phyloP scores from a whole-genome alignment of 92 coral and sea anemone species.

The Isaurus tuberculatus region DNA sequence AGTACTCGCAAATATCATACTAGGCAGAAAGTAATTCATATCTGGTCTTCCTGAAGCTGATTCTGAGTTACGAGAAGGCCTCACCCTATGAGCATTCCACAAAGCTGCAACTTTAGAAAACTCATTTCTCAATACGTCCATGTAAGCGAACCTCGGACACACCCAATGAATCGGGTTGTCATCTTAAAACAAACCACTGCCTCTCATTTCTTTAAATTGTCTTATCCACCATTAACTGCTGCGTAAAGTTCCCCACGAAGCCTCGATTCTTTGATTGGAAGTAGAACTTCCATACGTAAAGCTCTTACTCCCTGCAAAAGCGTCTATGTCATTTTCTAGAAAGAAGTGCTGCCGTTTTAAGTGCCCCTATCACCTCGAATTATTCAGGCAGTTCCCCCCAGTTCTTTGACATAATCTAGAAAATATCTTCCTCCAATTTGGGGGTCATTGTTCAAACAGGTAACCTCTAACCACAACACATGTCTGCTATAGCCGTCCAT shows the following conservation, averaged over 20 bases:
- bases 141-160: constrained; percentile 57
- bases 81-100: constrained; percentile 49
- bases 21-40: constrained; percentile 65
- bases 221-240: constrained; percentile 63
- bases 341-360: constrained; percentile 56
- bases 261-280: constrained; percentile 57
- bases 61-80: constrained; percentile 53
- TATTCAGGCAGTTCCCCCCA: constrained; percentile 42
- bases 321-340: constrained; percentile 32
- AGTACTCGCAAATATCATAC: no score
- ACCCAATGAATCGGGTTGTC: constrained; percentile 54
- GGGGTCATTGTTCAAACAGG: constrained; percentile 49
- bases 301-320: constrained; percentile 25
- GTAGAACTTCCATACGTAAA: constrained; percentile 56
- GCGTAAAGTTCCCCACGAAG: constrained; percentile 62
- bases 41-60: constrained; percentile 71
- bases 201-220: constrained; percentile 64
- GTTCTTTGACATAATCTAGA: constrained; percentile 38
- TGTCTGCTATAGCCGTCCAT: constrained; percentile 8
- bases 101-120: constrained; percentile 33
- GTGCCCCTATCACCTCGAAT: constrained; percentile 60
- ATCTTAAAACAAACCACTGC: constrained; percentile 57
- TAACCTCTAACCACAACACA: constrained; percentile 35
- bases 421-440: constrained; percentile 50
- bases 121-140: constrained; percentile 58